Evolutionary conservation across 2,888 invertebrate species (phyloP).

Genomic region (Parthenolecanium corni): DNA sequence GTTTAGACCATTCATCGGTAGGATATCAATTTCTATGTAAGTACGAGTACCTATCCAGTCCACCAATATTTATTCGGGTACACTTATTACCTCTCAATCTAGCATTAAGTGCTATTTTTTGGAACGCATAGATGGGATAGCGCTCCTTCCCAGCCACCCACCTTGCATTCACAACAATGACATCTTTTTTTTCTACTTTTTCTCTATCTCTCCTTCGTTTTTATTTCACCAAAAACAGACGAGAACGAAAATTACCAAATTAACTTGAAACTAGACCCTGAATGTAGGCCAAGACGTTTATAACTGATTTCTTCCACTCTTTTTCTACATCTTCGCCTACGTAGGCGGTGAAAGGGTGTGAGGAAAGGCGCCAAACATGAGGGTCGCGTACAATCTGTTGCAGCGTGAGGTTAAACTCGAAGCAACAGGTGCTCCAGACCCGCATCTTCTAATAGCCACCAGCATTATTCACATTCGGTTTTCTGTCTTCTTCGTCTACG

Average conservation of each 20-base stretch:
- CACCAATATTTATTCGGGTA: too few species aligned
- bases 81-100: too few species aligned
- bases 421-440: constrained; percentile 25
- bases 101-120: too few species aligned
- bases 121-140: too few species aligned
- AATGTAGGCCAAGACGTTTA: constrained; percentile 22
- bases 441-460: constrained; percentile 25
- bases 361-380: constrained; percentile 24
- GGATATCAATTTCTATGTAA: too few species aligned
- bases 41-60: too few species aligned
- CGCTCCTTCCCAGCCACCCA: too few species aligned
- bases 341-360: constrained; percentile 23
- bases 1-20: too few species aligned
- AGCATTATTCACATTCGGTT: constrained; percentile 25
- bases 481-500: constrained; percentile 1
- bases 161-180: too few species aligned
- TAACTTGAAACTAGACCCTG: constrained; percentile 5
- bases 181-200: too few species aligned
- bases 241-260: background rate
- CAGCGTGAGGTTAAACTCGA: constrained; percentile 9
- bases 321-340: background rate
- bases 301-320: background rate
- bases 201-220: too few species aligned
- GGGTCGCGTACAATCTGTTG: constrained; percentile 22
- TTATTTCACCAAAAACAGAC: too few species aligned